These are phyloP conservation scores for Callopanchax toddi DNA, from an alignment of 2,113 vertebrate species.

Conservation along the genomic window DNA sequence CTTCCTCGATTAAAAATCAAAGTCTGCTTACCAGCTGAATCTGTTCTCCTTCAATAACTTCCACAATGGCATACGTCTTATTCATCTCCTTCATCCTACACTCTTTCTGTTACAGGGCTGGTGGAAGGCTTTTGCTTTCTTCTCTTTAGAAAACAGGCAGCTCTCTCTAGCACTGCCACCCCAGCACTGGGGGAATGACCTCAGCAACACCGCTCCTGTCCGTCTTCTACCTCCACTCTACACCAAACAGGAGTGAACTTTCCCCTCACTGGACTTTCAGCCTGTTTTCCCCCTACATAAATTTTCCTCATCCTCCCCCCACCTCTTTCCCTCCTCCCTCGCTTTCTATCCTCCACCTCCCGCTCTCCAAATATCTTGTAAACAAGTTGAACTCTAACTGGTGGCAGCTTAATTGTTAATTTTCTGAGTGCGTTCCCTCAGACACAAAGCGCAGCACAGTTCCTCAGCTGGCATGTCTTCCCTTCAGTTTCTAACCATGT, in stretches of 20 bases:
- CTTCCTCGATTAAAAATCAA: neutral
- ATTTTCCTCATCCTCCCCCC: slow-evolving; percentile 61
- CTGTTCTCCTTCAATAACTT: slow-evolving; percentile 82
- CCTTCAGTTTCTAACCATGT: slow-evolving; percentile 5
- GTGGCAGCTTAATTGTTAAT: slow-evolving; percentile 84
- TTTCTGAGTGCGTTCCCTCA: slow-evolving; percentile 64
- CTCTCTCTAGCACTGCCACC: slow-evolving; percentile 20
- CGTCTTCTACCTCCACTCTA: slow-evolving; percentile 70
- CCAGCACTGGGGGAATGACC: slow-evolving; percentile 64
- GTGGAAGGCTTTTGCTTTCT: slow-evolving; percentile 7
- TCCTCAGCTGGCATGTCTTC: too few species aligned
- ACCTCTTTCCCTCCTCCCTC: slow-evolving; percentile 18
- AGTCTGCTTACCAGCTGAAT: slow-evolving; percentile 79
- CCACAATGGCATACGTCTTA: slow-evolving; percentile 82
- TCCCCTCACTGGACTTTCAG: slow-evolving; percentile 85
- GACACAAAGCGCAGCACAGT: slow-evolving; percentile 66
- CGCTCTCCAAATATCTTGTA: slow-evolving; percentile 75
- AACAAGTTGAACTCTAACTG: slow-evolving; percentile 87
- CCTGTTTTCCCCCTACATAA: slow-evolving; percentile 73
- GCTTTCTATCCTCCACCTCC: slow-evolving; percentile 34
- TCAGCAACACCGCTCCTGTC: slow-evolving; percentile 37
- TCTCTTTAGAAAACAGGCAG: slow-evolving; percentile 21
- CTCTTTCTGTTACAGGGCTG: slow-evolving; percentile 38
- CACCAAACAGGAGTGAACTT: slow-evolving; percentile 80
- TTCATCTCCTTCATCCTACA: slow-evolving; percentile 80